phyloP scores from a whole-genome alignment of 2,888 invertebrate species.

The Lithophane socia region DNA sequence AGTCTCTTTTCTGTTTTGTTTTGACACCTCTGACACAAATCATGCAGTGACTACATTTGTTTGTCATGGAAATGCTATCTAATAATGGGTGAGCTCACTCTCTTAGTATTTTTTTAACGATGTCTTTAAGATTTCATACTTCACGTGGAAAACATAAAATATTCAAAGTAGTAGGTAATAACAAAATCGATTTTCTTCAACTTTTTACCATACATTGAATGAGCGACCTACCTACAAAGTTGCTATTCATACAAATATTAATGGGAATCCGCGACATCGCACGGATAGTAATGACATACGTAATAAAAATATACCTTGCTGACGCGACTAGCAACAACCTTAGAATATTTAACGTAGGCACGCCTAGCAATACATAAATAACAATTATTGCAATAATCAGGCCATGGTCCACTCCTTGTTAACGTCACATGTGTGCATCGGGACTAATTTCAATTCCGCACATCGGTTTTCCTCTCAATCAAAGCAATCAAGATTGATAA shows the following conservation, averaged over 20 bases:
- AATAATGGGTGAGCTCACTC: no score
- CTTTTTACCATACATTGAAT: conserved; percentile 12
- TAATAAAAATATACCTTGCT: conserved; percentile 49
- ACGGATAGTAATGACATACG: conserved; percentile 7
- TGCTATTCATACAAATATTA: conserved; percentile 17
- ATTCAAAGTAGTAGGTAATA: not conserved
- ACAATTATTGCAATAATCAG: conserved; percentile 65
- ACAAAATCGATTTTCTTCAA: conserved; percentile 6
- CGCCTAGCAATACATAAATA: conserved; percentile 35
- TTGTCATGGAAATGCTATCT: no score
- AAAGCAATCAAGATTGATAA: conserved; percentile 36
- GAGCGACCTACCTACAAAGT: conserved; percentile 13
- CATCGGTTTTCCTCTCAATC: conserved; percentile 38
- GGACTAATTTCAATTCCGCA: conserved; percentile 38
- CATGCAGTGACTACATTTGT: no score
- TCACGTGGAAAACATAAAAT: not conserved
- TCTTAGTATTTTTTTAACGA: not conserved
- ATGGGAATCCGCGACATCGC: conserved; percentile 4
- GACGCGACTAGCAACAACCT: conserved; percentile 35
- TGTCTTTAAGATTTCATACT: not conserved
- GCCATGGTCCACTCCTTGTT: conserved; percentile 72
- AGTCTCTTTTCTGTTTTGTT: no score
- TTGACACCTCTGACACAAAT: no score
- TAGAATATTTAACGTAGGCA: conserved; percentile 33
- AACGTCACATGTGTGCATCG: conserved; percentile 16